Evolutionary conservation across 1,140 invertebrate species (phyloP).

Genomic region (Periplaneta americana): DNA sequence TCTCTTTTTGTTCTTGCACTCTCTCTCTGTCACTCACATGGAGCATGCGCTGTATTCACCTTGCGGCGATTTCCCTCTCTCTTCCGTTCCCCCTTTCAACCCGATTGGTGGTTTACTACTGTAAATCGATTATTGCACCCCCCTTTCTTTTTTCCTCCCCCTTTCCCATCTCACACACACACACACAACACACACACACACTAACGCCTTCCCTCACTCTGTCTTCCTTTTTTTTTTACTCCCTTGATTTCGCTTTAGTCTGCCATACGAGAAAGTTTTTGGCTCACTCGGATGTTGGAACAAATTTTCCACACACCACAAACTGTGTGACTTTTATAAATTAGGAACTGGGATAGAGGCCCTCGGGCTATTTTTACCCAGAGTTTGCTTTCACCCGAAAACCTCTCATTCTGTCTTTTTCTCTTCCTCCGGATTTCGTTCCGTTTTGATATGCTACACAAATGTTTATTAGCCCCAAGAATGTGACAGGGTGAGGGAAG

Average conservation of each 20-base stretch:
- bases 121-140: background rate
- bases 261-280: background rate
- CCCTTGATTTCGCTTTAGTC: background rate
- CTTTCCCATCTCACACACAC: background rate
- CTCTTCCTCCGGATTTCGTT: too few species aligned
- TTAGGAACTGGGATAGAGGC: too few species aligned
- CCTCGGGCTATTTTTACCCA: too few species aligned
- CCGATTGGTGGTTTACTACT: background rate
- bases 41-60: background rate
- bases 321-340: background rate
- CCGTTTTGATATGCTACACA: background rate
- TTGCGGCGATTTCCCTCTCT: too few species aligned
- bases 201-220: too few species aligned
- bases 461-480: background rate
- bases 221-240: background rate
- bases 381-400: too few species aligned
- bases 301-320: background rate
- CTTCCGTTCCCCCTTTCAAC: background rate
- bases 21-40: too few species aligned
- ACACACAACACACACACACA: too few species aligned
- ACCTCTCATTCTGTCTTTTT: too few species aligned
- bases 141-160: background rate
- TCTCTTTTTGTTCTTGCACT: background rate
- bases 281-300: background rate
- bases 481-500: background rate